Base-by-base conservation (phyloP, 1,140 invertebrate species). In the Cylas formicarius region DNA sequence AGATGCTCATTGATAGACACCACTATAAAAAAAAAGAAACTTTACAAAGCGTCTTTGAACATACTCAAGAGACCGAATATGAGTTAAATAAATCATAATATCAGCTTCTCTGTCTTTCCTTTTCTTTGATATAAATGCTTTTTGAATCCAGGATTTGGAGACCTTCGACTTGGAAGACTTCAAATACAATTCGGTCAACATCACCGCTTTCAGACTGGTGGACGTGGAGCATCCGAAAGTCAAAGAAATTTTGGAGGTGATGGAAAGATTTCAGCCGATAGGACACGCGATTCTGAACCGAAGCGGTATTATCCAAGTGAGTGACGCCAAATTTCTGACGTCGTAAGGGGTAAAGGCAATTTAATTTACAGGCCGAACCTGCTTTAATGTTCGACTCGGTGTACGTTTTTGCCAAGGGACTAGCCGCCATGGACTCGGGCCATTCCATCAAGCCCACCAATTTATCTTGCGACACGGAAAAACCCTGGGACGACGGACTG, bases 151-250 rank as follows among this genome's bases (percentile, higher is more conserved):
- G 86, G 86, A 93, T 67, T 79, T 91, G 58, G 88, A 91, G 67
- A 81, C 86, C 9, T 91, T 91, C 57, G 88, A 93, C 67, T 67
- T 94, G 41, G 89, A 93, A 68, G 89, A 94, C 63, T 93, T 94
- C 68, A 89, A 88, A 61, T 92, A 93, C 70, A 93, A 93, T 67
- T 82, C 82, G 41, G 90, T 93, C 9, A 94, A 94, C 66, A 92
- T 94, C 71, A 93, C 89, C 26, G 86, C 88, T 4, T 94, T 88
- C 69, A 73, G 90, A 36, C 68, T 94, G 40, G 86, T 92, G 2
- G 87, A 92, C 65, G 73, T 84, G 1, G 82, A 82, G 17, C 80
- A 86, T 37, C 72, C 78, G 26, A 78, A 79, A 56, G 86, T 90
- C 17, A 72, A 75, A 44, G 81, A 87, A 44, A 73, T 81, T 2